These are phyloP conservation scores for Chironomus tentans DNA, from an alignment of 2,888 invertebrate genomes.

Conservation along the genomic window DNA sequence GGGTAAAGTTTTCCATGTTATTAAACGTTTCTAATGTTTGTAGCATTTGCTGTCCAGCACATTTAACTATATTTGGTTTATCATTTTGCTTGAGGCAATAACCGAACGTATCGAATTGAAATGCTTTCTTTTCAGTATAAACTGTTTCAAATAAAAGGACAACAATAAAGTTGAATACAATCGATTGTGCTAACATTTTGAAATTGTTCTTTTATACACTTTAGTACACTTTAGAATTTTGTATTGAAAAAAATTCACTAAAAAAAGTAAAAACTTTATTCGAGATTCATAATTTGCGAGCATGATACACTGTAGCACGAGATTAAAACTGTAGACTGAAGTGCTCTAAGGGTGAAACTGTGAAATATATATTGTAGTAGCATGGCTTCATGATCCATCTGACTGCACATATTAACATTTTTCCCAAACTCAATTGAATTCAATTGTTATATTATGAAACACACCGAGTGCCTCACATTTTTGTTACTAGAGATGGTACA, in stretches of 20 bases:
- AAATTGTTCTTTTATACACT: too few species aligned
- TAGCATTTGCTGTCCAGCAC: slow-evolving; percentile 61
- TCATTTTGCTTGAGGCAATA: slow-evolving; percentile 44
- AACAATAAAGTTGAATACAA: background rate
- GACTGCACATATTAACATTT: slow-evolving; percentile 28
- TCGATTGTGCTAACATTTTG: background rate
- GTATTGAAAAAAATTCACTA: too few species aligned
- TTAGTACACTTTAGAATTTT: too few species aligned
- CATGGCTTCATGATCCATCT: slow-evolving; percentile 25
- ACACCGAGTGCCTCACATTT: background rate
- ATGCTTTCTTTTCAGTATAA: background rate
- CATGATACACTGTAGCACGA: background rate
- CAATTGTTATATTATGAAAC: slow-evolving; percentile 12
- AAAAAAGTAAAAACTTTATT: too few species aligned
- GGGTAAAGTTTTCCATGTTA: slow-evolving; percentile 54
- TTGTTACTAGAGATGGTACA: background rate
- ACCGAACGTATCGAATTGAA: slow-evolving; percentile 24
- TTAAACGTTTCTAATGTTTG: slow-evolving; percentile 56
- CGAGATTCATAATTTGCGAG: background rate
- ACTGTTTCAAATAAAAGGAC: background rate
- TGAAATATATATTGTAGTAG: slow-evolving; percentile 28
- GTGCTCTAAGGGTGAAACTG: slow-evolving; percentile 9
- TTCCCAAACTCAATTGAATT: slow-evolving; percentile 27
- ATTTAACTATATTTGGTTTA: slow-evolving; percentile 48
- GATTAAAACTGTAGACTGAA: slow-evolving; percentile 8